These are phyloP conservation scores for Dicaeum eximium DNA, from an alignment of 2,113 vertebrate species.

Conservation along the genomic window DNA sequence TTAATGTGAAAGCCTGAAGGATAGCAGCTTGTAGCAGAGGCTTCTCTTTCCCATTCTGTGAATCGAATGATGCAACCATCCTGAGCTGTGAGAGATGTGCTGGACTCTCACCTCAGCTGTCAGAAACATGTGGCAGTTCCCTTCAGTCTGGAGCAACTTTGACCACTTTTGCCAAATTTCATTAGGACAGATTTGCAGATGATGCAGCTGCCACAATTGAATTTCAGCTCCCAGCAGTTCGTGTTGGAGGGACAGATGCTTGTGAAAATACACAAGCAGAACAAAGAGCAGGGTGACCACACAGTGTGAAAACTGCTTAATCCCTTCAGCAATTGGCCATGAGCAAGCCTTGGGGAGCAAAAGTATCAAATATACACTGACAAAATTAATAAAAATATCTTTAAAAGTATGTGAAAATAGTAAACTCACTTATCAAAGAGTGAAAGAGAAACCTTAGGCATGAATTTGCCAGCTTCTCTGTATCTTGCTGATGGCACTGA, in stretches of 20 bases:
- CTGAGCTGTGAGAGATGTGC: neutral
- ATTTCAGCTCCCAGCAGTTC: neutral
- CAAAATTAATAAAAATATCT: neutral
- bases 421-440: neutral
- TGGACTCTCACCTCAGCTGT: neutral
- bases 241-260: neutral
- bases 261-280: neutral
- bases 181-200: neutral
- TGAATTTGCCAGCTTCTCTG: neutral
- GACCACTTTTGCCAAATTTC: neutral
- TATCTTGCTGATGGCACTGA: neutral
- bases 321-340: neutral
- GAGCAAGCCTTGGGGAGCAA: neutral
- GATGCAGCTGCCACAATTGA: neutral
- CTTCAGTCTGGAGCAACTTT: neutral
- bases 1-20: neutral
- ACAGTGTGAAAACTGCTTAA: neutral
- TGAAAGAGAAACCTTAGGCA: neutral
- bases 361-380: rapidly evolving
- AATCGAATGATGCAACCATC: neutral
- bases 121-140: slow-evolving; percentile 3
- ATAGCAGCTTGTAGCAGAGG: neutral
- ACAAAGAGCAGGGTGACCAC: neutral
- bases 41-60: neutral
- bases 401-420: neutral